A percentile compares a stretch with the other conserved stretches of the same genome.
Conservation (phyloP, 1,140 invertebrate species). For the Drosophila jambulina region DNA sequence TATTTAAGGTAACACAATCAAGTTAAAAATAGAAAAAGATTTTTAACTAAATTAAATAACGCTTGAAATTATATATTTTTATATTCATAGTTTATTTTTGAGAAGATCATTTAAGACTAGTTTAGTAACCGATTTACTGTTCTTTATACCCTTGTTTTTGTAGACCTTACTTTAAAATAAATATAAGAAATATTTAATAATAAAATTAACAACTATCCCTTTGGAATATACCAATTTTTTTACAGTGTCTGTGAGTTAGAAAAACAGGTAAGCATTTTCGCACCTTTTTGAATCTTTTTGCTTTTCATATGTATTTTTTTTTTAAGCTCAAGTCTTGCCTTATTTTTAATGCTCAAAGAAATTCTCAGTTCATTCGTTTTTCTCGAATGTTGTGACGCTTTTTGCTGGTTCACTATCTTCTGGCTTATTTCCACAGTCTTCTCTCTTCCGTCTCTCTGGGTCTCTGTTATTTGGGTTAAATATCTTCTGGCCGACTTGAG, state of each 20-base stretch:
- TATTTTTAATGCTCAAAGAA: slow-evolving; percentile 6
- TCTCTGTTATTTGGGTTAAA: slow-evolving; percentile 69
- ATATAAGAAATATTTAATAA: background rate
- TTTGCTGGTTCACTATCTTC: slow-evolving; percentile 34
- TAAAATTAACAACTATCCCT: background rate
- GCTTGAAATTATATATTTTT: too few species aligned
- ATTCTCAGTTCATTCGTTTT: slow-evolving; percentile 30
- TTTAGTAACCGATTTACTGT: too few species aligned
- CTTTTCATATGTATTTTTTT: background rate
- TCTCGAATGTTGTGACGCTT: background rate
- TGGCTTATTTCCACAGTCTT: slow-evolving; percentile 12
- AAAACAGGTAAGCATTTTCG: slow-evolving; percentile 41
- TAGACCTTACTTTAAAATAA: too few species aligned
- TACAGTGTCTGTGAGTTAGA: background rate
- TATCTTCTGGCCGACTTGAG: slow-evolving; percentile 46
- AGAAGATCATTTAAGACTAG: too few species aligned
- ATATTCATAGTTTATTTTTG: too few species aligned
- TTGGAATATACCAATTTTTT: background rate
- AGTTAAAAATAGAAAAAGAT: too few species aligned
- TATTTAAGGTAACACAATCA: background rate
- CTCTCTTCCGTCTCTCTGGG: slow-evolving; percentile 26
- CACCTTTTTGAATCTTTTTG: background rate
- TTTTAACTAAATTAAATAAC: too few species aligned
- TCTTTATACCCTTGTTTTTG: too few species aligned
- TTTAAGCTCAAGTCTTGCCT: slow-evolving; percentile 7